These are phyloP conservation scores for Torymus texanus DNA, from an alignment of 2,888 invertebrate species.

Conservation along the genomic window DNA sequence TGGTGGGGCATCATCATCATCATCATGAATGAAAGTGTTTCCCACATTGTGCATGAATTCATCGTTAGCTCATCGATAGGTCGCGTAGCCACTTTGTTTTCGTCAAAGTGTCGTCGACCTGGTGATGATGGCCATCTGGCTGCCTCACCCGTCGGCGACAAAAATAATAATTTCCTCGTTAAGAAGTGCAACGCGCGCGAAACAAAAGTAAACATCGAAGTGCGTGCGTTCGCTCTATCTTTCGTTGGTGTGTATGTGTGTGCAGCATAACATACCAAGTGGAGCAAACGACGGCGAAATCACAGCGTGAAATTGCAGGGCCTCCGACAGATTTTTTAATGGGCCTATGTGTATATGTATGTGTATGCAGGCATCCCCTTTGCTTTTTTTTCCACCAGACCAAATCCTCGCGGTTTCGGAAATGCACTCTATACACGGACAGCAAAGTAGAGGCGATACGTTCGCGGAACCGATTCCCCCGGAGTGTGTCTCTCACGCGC, in stretches of 20 bases:
- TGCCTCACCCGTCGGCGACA: not conserved
- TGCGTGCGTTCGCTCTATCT: no score
- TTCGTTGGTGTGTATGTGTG: no score
- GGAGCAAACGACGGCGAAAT: constrained; percentile 27
- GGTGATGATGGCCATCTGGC: not conserved
- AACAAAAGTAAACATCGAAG: constrained; percentile 30
- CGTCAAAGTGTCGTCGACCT: constrained; percentile 33
- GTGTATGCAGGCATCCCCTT: not conserved
- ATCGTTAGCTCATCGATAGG: no score
- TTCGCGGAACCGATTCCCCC: constrained; percentile 52
- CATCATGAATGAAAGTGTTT: no score
- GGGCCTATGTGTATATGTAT: not conserved
- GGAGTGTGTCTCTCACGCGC: constrained; percentile 52
- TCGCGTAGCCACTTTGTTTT: not conserved
- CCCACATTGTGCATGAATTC: no score
- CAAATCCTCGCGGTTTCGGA: no score
- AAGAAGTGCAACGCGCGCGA: not conserved
- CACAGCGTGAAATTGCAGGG: constrained; percentile 48
- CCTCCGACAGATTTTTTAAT: constrained; percentile 36
- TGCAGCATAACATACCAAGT: not conserved
- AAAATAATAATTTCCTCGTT: constrained; percentile 45
- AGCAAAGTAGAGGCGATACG: constrained; percentile 13
- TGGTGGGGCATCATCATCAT: no score
- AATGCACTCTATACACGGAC: no score
- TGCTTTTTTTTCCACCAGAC: not conserved